These are phyloP conservation scores for Nasonia vitripennis DNA, from an alignment of 1,140 invertebrate genomes.

Conservation along the genomic window DNA sequence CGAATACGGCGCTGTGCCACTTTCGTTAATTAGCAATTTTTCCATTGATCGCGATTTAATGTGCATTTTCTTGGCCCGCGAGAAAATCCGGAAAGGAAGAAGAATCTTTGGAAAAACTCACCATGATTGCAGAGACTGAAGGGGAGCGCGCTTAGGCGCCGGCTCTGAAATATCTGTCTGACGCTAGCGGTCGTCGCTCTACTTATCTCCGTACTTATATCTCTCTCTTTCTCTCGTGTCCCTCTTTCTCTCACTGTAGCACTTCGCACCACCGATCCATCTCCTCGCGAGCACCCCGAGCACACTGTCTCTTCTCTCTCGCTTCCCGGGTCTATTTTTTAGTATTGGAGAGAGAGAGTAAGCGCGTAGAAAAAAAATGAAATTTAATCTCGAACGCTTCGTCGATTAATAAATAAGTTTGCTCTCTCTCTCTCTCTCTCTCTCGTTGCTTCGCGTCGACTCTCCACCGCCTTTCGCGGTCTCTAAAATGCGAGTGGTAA, in stretches of 20 bases:
- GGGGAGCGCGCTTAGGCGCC: neutral
- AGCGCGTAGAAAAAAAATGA: no score
- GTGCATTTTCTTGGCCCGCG: no score
- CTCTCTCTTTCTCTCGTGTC: neutral
- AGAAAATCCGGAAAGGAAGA: neutral
- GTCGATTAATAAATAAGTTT: neutral
- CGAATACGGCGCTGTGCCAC: neutral
- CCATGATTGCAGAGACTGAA: slow-evolving; percentile 32
- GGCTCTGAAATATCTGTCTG: neutral
- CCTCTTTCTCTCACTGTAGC: slow-evolving; percentile 58
- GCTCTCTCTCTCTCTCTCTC: neutral
- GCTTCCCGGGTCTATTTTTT: neutral
- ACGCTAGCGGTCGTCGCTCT: neutral
- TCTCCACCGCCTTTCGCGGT: neutral
- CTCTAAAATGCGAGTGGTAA: slow-evolving; percentile 35
- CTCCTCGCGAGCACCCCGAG: slow-evolving; percentile 37
- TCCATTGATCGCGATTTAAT: neutral
- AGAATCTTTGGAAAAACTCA: neutral
- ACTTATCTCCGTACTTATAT: slow-evolving; percentile 21
- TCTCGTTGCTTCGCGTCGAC: neutral
- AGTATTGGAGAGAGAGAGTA: no score
- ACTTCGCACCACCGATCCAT: slow-evolving; percentile 67
- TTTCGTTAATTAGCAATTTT: neutral
- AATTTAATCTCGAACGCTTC: no score
- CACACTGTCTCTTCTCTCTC: neutral